These are phyloP conservation scores for Pristionchus japonicus DNA, from an alignment of 2,888 invertebrate species.

Conservation along the genomic window DNA sequence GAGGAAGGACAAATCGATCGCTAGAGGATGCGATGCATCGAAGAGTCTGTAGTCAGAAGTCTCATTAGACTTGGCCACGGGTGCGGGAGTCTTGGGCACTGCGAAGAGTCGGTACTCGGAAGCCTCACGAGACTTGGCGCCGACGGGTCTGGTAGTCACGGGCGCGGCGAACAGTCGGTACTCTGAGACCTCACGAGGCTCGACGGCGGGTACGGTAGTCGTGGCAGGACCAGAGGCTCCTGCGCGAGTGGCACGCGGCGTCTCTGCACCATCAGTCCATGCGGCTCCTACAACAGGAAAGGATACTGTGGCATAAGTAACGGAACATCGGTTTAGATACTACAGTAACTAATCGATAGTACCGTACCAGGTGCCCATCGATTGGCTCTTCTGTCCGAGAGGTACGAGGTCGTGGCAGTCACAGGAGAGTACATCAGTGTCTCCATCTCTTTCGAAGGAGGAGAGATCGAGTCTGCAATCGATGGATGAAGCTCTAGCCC, in stretches of 20 bases:
- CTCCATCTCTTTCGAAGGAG: neutral
- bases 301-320: neutral
- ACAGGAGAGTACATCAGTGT: neutral
- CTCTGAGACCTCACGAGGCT: neutral
- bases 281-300: neutral
- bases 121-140: neutral
- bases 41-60: constrained; percentile 29
- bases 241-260: neutral
- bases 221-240: neutral
- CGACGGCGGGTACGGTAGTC: neutral
- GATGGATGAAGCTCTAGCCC: no score
- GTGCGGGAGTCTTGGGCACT: neutral
- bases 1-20: constrained; percentile 38
- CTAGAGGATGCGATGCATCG: constrained; percentile 23
- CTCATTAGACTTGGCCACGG: neutral
- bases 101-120: constrained; percentile 40
- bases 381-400: neutral
- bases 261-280: neutral
- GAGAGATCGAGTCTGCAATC: neutral
- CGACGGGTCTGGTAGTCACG: neutral
- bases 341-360: neutral
- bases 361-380: constrained; percentile 43
- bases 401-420: neutral
- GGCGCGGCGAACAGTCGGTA: no score
- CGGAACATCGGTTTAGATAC: neutral